A percentile compares a stretch with the other conserved stretches of the same genome.
These are phyloP conservation scores for Corvus cornix DNA, from an alignment of 2,113 vertebrate genomes.

Conservation along the genomic window DNA sequence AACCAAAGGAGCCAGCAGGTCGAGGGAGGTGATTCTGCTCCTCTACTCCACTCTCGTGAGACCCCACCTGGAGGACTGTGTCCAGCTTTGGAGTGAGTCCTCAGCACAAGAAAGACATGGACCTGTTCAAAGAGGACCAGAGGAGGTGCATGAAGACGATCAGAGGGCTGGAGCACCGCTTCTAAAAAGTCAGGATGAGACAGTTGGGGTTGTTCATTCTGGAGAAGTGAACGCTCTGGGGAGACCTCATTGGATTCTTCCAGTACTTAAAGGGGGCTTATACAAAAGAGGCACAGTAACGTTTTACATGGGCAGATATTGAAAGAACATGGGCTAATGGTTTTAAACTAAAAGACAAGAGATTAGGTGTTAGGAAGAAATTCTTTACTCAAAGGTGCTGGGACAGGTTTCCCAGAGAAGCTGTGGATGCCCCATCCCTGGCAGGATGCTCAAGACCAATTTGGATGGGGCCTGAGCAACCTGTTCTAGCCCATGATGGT, in stretches of 20 bases:
- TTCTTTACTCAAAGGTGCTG: not conserved
- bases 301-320: not conserved
- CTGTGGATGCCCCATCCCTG: not conserved
- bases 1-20: not conserved
- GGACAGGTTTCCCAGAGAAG: not conserved
- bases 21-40: not conserved
- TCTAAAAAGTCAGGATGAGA: not conserved
- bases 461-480: not conserved
- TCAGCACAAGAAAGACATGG: not conserved
- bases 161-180: not conserved
- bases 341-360: not conserved
- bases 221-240: not conserved
- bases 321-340: not conserved
- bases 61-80: not conserved
- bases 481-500: not conserved
- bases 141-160: not conserved
- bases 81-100: not conserved
- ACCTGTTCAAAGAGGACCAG: not conserved
- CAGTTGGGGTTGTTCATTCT: not conserved
- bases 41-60: not conserved
- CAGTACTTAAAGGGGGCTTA: not conserved
- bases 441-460: not conserved
- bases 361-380: not conserved
- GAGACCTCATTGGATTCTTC: not conserved
- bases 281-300: not conserved